Evolutionary conservation across 2,888 invertebrate species (phyloP).

Genomic region (Suillia variegata): DNA sequence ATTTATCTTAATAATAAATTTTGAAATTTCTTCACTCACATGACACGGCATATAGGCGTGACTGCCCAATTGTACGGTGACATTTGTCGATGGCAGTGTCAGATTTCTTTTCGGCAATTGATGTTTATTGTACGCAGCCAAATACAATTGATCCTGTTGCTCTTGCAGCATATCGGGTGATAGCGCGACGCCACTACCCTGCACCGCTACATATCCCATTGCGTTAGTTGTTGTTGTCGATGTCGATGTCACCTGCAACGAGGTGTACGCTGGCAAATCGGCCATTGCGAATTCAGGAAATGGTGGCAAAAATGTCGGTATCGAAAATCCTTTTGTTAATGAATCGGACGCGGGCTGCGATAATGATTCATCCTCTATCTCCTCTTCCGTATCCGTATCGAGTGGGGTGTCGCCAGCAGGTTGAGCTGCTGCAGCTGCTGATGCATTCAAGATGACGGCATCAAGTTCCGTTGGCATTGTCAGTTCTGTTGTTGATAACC

Average conservation of each 20-base stretch:
- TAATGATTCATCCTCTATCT: constrained; percentile 24
- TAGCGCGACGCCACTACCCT: constrained; percentile 33
- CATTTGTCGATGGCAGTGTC: constrained; percentile 68
- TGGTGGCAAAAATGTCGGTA: constrained; percentile 55
- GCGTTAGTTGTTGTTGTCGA: constrained; percentile 32
- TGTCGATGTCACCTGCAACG: constrained; percentile 20
- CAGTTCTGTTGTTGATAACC: too few species aligned
- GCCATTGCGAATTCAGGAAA: constrained; percentile 54
- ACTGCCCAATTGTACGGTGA: constrained; percentile 88
- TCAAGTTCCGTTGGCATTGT: too few species aligned
- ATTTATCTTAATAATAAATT: too few species aligned
- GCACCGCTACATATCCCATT: constrained; percentile 6
- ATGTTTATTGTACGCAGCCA: constrained; percentile 44
- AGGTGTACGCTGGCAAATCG: constrained; percentile 45
- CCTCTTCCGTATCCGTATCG: constrained; percentile 36
- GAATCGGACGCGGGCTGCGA: constrained; percentile 45
- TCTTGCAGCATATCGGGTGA: constrained; percentile 44
- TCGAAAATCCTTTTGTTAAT: constrained; percentile 55
- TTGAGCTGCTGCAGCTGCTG: constrained; percentile 30
- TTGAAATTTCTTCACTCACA: too few species aligned
- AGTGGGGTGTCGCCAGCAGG: background rate
- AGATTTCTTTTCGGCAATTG: constrained; percentile 39
- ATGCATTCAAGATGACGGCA: constrained; percentile 44
- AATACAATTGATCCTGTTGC: constrained; percentile 50
- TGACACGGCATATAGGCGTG: constrained; percentile 91